Evolutionary conservation across 37 sponge, comb jelly and placozoan species (phyloP).

Genomic region (Bolinopsis microptera): DNA sequence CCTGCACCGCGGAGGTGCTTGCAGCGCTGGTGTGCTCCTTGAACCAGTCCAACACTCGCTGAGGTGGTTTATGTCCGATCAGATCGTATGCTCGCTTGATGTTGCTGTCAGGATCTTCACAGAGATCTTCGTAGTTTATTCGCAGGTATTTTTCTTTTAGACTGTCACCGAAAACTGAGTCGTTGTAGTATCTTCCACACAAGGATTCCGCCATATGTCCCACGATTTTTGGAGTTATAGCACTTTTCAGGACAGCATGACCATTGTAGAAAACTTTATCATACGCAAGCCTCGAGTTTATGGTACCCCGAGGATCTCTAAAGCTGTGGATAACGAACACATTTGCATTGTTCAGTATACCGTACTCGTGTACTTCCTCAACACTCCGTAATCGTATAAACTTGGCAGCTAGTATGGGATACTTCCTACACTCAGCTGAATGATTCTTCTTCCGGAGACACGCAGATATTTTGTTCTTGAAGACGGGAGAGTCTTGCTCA

Average conservation of each 20-base stretch:
- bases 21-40: neutral
- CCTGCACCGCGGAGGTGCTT: neutral
- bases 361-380: neutral
- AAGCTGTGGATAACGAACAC: slow-evolving; percentile 4
- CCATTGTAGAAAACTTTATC: neutral
- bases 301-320: slow-evolving; percentile 25
- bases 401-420: slow-evolving; percentile 18
- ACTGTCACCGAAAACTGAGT: neutral
- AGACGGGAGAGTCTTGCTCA: neutral
- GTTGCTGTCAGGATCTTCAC: neutral
- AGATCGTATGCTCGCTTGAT: neutral
- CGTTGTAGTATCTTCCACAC: neutral
- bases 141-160: neutral
- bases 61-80: neutral
- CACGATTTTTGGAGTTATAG: neutral
- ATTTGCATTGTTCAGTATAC: neutral
- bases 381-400: neutral
- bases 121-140: slow-evolving; percentile 16
- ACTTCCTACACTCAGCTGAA: neutral
- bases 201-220: neutral
- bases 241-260: neutral
- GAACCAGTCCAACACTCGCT: neutral
- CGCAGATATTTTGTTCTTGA: neutral
- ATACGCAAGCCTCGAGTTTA: slow-evolving; percentile 10
- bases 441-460: neutral